Evolutionary conservation across 2,113 vertebrate genomes (phyloP), one percentile per base, ranked within the genome.

Genomic region (Psilopogon haemacephalus): DNA sequence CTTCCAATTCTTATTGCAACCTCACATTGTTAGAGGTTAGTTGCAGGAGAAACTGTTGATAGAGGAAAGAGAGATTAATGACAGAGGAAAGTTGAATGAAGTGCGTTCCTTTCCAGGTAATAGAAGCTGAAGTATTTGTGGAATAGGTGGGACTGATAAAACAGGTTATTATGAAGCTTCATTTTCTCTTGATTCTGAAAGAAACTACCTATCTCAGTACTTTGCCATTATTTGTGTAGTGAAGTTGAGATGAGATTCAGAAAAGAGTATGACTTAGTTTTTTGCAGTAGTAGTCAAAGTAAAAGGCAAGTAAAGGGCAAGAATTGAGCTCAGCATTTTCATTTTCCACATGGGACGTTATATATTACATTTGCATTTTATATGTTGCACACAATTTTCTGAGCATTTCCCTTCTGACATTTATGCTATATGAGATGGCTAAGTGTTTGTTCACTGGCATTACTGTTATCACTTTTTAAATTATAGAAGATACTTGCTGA

Each of bases 291-390:
- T 37, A 90, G 73, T 90, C 64, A 79, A 69, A 95, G 68, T 83
- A 82, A 67, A 95, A 95, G 73, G 74, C 84, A 95, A 71, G 74
- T 68, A 93, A 96, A 96, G 72, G 78, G 77, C 80, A 94, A 85
- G 54, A 85, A 78, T 15, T 79, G 78, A 84, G 33, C 75, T 95
- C 76, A 88, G 71, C 63, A 70, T 86, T 92, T 95, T 92, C 21
- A 91, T 94, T 93, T 93, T 92, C 84, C 78, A 85, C 89, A 28
- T 18, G 82, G 84, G 75, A 85, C 78, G 21, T 59, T 82, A 54
- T 84, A 75, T 85, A 92, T 93, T 84, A 26, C 59, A 89, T 94
- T 95, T 94, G 56, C 37, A 91, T 95, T 91, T 93, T 87, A 77
- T 76, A 93, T 48, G 55, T 93, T 87, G 40, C 81, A 64, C 79